Evolutionary conservation across 2,797 vertebrate genomes (phyloP).

Genomic region (Acanthurus lineatus): DNA sequence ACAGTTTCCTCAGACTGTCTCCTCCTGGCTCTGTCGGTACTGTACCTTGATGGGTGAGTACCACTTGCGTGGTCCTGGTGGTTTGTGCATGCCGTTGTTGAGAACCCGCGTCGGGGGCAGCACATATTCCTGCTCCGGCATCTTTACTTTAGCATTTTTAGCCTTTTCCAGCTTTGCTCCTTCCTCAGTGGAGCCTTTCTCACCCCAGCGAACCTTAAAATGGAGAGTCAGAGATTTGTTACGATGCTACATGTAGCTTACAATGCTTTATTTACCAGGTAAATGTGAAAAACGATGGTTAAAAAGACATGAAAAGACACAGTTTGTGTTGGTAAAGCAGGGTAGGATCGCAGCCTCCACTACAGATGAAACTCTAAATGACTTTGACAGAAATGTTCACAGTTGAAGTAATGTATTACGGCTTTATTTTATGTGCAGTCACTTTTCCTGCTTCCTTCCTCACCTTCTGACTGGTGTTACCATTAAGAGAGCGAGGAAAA

Average conservation of each 20-base stretch:
- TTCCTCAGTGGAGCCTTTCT: slow-evolving; percentile 97
- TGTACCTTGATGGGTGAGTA: slow-evolving; percentile 97
- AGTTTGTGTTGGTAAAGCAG: no score
- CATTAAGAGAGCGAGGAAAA: no score
- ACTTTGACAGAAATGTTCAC: no score
- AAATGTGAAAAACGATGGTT: neutral
- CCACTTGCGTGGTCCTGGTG: slow-evolving; percentile 91
- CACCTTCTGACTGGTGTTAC: no score
- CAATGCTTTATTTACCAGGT: neutral
- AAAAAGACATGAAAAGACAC: no score
- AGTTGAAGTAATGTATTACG: no score
- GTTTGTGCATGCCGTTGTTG: slow-evolving; percentile 89
- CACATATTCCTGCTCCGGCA: slow-evolving; percentile 95
- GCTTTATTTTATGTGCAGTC: no score
- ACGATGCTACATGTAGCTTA: neutral
- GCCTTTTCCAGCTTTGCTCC: slow-evolving; percentile 98
- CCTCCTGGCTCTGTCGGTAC: neutral
- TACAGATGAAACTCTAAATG: no score
- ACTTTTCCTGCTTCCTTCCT: no score
- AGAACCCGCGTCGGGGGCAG: slow-evolving; percentile 87
- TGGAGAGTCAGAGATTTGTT: neutral
- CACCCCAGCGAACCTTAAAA: slow-evolving; percentile 96
- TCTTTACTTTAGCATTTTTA: slow-evolving; percentile 97
- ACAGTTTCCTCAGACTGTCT: neutral
- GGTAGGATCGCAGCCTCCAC: no score